Base-by-base conservation (phyloP, 2,888 invertebrate genomes). In the Trissolcus japonicus region DNA sequence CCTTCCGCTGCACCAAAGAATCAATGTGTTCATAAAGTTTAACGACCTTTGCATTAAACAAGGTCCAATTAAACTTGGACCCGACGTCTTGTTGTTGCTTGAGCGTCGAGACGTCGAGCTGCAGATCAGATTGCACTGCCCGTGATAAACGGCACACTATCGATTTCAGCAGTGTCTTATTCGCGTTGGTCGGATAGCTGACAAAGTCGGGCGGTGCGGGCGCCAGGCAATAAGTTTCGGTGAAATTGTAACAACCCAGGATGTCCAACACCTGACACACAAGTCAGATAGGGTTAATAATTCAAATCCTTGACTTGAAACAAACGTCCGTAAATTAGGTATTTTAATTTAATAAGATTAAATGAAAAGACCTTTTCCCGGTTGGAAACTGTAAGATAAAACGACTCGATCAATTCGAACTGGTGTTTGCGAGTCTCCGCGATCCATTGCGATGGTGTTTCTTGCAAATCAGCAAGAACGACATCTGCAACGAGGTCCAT, bases 241-340 rank as follows among this genome's bases (percentile, higher is more conserved):
- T 83, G 62, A 88, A 86, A 77, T 86, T 86, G 16, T 84, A 79
- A 60, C 82, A 84, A 55, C 86, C 87, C 25, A 88, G 65, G 61
- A 88, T 83, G 14, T 83, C 82, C 35, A 88, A 29, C 0, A 82
- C 83, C 86, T 87, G 72, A 43, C 21, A 11, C 29, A 19, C 41
- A 61, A 66, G 7, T 60, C 25, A 4, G 25, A 25, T 25, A 6
- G 4, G 25, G 25, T 25, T 25, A 25, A 25, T 25, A 2, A 25
- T 25, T 25, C 25, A 25, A 25, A 25, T 25, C 25, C 19, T 19
- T 2, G 25, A 25, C 25, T 25, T 25, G 25, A 25, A 25, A 25
- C 41, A 65, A 14, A 35, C 13, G 21, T n/a, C 21, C 53, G 21
- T 73, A 66, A 59, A 67, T 74, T 56, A 21, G 60, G 61, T 25